Base-by-base conservation (phyloP, 1,140 invertebrate genomes). In the Zaprionus africanus region DNA sequence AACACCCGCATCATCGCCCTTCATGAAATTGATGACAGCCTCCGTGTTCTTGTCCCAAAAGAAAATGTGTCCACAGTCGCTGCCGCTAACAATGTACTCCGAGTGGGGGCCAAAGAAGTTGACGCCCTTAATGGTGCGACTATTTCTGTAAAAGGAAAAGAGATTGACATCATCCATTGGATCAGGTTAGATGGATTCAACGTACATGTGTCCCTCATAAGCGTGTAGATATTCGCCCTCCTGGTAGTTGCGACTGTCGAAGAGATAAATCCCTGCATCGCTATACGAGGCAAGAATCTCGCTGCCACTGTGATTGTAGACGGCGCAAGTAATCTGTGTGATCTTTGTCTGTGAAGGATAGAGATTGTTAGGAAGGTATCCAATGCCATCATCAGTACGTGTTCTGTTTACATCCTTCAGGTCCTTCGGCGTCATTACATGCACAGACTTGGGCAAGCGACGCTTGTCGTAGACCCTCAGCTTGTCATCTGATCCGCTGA, bases 1-100 rank as follows among this genome's bases (percentile, higher is more conserved):
- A 91, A 98, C 96, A 73, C 98, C 98, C 78, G 95, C 95, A 75
- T 96, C 95, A 94, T 99, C 98, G 12, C 96, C 98, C 77, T 95
- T 93, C 93, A 98, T 95, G 93, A 95, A 98, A 90, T 98, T 97
- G 19, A 99, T 96, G 74, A 99, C 97, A 9, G 96, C 94, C 93
- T 98, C 97, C 0, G 96, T 96, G 73, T 97, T 94, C 92, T 97
- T 97, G 76, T 99, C 97, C 98, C 98, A 99, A 43, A 99, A 95
- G 92, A 96, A 99, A 17, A 99, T 96, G 93, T 99, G 95, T n/a
- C 97, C 96, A 94, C 98, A 99, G 92, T 99, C 98, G 24, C 98
- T 99, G 2, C 98, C 98, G 69, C 98, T 99, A 41, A 98, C 94
- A 17, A 99, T 94, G 93, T 96, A 99, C 93, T 99, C 96, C 88